A percentile compares a stretch with the other conserved stretches of the same genome.
Evolutionary conservation across 2,797 vertebrate species (phyloP).

Genomic region (Smutsia gigantea): DNA sequence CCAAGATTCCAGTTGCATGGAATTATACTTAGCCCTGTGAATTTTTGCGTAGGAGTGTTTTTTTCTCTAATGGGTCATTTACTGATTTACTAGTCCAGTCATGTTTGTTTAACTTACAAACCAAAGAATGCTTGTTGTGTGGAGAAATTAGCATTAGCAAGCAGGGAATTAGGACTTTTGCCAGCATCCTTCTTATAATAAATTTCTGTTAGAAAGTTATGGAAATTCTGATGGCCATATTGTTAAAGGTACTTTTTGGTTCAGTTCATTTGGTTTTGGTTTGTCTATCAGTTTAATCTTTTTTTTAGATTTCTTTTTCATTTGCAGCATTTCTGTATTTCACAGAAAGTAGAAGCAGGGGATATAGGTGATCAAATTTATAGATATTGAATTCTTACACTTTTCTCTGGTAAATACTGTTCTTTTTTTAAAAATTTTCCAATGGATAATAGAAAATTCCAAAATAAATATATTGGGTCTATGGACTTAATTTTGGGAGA

Average conservation of each 20-base stretch:
- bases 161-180: neutral
- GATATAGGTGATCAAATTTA: neutral
- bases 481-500: constrained; percentile 32
- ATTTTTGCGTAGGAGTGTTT: constrained; percentile 22
- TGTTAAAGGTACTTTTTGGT: neutral
- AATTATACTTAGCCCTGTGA: constrained; percentile 7
- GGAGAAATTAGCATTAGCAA: neutral
- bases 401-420: constrained; percentile 20
- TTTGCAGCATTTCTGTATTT: constrained; percentile 44
- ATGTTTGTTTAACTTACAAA: neutral
- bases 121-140: neutral
- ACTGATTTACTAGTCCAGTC: neutral
- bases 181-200: neutral
- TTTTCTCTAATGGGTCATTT: neutral
- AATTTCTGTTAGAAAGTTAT: constrained; percentile 37
- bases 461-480: constrained; percentile 19
- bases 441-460: neutral
- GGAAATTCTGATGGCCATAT: constrained; percentile 11
- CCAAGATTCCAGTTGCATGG: constrained; percentile 39
- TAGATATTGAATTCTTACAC: neutral
- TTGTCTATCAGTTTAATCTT: neutral
- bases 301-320: constrained; percentile 33
- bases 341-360: constrained; percentile 18
- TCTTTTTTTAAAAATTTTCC: constrained; percentile 31
- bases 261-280: constrained; percentile 56